Evolutionary conservation across 2,888 invertebrate species (phyloP).

Genomic region (Arge pagana): DNA sequence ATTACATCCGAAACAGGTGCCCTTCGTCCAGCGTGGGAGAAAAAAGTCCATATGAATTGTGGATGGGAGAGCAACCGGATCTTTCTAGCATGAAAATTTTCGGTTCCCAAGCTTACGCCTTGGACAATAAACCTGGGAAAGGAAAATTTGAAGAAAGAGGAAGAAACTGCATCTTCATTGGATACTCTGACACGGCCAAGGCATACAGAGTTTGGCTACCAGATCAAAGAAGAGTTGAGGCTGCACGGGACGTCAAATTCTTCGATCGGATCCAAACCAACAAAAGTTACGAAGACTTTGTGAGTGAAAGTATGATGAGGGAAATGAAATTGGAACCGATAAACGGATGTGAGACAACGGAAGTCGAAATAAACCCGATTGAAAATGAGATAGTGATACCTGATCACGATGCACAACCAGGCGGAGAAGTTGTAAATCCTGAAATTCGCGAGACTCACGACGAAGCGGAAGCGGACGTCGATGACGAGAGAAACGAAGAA

Average conservation of each 20-base stretch:
- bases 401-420: no score
- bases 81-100: background rate
- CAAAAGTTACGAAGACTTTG: no score
- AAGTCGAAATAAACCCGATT: no score
- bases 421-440: conserved; percentile 2
- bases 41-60: background rate
- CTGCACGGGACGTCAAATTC: conserved; percentile 23
- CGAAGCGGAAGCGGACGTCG: background rate
- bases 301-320: no score
- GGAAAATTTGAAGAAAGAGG: conserved; percentile 19
- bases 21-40: background rate
- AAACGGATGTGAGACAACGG: no score
- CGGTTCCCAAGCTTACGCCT: conserved; percentile 2
- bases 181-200: conserved; percentile 24
- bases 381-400: no score
- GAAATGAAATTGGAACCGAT: no score
- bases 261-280: no score
- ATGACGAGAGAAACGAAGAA: no score
- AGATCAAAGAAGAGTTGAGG: background rate
- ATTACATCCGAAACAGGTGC: background rate
- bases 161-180: conserved; percentile 16
- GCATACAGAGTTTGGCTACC: conserved; percentile 25
- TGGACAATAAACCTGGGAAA: conserved; percentile 1
- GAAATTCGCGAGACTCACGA: conserved; percentile 19
- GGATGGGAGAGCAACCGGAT: background rate